Evolutionary conservation across 2,888 invertebrate species (phyloP).

Genomic region (Ferrisia virgata): DNA sequence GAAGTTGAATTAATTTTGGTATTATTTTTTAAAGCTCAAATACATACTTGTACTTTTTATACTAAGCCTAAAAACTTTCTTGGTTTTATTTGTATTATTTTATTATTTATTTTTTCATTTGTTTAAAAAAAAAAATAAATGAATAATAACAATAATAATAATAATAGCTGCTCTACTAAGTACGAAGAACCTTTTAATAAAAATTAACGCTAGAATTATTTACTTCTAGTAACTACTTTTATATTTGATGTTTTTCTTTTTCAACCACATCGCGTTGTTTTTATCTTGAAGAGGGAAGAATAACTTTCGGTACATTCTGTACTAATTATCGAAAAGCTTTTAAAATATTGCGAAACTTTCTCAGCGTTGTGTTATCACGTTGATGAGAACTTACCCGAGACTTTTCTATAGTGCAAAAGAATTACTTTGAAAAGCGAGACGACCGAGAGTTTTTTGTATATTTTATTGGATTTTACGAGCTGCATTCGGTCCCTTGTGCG

Average conservation of each 20-base stretch:
- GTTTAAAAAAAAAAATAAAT: too few relatives aligned
- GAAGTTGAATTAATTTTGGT: too few relatives aligned
- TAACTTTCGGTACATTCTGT: neutral
- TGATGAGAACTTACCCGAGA: neutral
- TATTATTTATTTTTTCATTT: too few relatives aligned
- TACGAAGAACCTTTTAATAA: too few relatives aligned
- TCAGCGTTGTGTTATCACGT: neutral
- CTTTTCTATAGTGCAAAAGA: neutral
- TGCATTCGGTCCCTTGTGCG: neutral
- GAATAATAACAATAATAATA: too few relatives aligned
- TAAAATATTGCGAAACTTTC: conserved; percentile 5
- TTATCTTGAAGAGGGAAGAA: neutral
- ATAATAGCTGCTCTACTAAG: too few relatives aligned
- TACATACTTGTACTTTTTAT: too few relatives aligned
- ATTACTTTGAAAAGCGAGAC: neutral
- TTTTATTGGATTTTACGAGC: neutral
- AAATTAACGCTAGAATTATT: too few relatives aligned
- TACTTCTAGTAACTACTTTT: neutral
- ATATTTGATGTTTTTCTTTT: neutral
- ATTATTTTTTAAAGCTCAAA: too few relatives aligned
- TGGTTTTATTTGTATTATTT: too few relatives aligned
- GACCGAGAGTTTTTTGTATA: neutral
- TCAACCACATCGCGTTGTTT: neutral
- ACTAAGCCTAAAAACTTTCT: too few relatives aligned
- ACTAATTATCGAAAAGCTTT: conserved; percentile 4